Evolutionary conservation across 2,888 invertebrate genomes (phyloP).

Genomic region (Elysia crispata): DNA sequence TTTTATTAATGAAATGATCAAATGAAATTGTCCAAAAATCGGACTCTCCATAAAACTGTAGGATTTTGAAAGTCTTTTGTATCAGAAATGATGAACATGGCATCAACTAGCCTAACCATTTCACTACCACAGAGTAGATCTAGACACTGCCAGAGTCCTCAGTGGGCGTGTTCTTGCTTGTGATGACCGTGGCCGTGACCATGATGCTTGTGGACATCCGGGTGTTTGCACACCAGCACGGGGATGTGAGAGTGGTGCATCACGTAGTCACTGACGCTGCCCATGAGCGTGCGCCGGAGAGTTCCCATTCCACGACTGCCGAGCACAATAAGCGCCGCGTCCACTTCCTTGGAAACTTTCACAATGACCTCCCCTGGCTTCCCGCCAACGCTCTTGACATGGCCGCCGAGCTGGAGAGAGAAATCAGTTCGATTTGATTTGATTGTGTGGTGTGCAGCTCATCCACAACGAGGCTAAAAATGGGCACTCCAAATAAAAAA

Average conservation of each 20-base stretch:
- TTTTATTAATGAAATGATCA: too few relatives aligned
- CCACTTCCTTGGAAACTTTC: slow-evolving; percentile 48
- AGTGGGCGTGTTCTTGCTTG: too few relatives aligned
- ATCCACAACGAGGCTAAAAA: too few relatives aligned
- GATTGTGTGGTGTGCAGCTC: too few relatives aligned
- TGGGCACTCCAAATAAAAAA: neutral
- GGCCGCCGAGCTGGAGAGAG: slow-evolving; percentile 50
- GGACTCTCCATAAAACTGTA: too few relatives aligned
- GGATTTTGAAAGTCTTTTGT: too few relatives aligned
- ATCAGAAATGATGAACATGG: too few relatives aligned
- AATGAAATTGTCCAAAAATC: too few relatives aligned
- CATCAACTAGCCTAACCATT: too few relatives aligned
- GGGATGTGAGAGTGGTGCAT: slow-evolving; percentile 54
- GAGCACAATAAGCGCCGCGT: slow-evolving; percentile 50
- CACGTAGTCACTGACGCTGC: slow-evolving; percentile 54
- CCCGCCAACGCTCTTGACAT: slow-evolving; percentile 54
- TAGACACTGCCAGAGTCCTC: too few relatives aligned
- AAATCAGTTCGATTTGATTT: neutral
- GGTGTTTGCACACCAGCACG: slow-evolving; percentile 52
- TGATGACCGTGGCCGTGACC: neutral
- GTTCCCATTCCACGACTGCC: slow-evolving; percentile 52
- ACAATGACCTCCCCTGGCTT: slow-evolving; percentile 52
- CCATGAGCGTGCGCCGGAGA: slow-evolving; percentile 50
- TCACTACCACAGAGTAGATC: too few relatives aligned
- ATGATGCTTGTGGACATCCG: slow-evolving; percentile 50